Conservation (phyloP, 2,797 vertebrate genomes). For the Phataginus tricuspis region DNA sequence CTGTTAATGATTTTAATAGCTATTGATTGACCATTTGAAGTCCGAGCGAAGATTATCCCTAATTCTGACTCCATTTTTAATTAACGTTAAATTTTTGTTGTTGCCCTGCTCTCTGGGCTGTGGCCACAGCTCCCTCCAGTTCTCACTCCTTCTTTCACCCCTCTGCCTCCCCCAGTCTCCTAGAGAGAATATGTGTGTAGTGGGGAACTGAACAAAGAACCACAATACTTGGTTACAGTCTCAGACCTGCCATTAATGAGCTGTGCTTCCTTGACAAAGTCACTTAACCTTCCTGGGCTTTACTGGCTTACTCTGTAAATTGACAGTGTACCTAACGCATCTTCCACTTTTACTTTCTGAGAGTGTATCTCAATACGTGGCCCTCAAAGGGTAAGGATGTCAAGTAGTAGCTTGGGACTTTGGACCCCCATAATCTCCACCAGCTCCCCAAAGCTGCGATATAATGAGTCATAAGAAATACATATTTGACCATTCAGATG, state of each 20-base stretch:
- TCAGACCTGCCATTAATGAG: not conserved
- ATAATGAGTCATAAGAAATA: too few species aligned
- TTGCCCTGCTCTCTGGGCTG: not conserved
- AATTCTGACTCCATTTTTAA: constrained; percentile 3
- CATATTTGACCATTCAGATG: too few species aligned
- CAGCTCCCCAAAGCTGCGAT: not conserved
- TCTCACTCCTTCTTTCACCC: not conserved
- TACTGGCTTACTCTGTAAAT: not conserved
- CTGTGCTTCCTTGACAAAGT: not conserved
- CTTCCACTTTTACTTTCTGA: not conserved
- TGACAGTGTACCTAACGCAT: not conserved
- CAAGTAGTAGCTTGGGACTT: not conserved
- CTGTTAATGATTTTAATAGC: not conserved
- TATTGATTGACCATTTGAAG: not conserved
- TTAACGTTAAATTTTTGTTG: not conserved
- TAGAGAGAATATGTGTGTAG: not conserved
- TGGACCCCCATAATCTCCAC: not conserved
- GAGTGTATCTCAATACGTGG: not conserved
- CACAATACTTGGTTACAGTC: not conserved
- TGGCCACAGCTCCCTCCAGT: not conserved
- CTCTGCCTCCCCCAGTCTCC: not conserved
- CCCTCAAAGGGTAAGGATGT: not conserved
- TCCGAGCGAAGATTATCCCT: not conserved
- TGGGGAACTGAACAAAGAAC: not conserved
- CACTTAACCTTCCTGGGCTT: not conserved